Base-by-base conservation (phyloP, 2,888 invertebrate genomes). In the Tyria jacobaeae region DNA sequence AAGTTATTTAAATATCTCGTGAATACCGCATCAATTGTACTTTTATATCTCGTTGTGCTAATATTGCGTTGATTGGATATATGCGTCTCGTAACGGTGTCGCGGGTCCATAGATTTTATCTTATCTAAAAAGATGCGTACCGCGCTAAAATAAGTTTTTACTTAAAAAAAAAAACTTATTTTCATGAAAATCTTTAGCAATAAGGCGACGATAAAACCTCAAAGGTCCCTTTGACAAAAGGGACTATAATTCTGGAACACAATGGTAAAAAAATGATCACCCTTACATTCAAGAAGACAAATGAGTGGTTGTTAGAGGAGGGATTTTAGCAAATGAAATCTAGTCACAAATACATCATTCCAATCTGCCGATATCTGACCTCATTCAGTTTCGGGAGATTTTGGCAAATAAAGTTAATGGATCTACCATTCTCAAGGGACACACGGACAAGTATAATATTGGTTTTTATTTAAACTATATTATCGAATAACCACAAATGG, bases 331-430 rank as follows among this genome's bases (percentile, higher is more conserved):
- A 79, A 87, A 87, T 85, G 83, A 82, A 86, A 88, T 87, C 84
- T 82, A 69, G 78, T 79, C 82, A 89, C 90, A 89, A 47, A 90
- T 91, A 89, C 85, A 87, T 91, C 91, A 91, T 88, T 83, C 86
- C 82, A 82, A 84, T 86, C 83, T 81, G 80, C 76, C 87, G 84
- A 89, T 89, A 88, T 82, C 85, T 83, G 84, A 86, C 85, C 86
- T 84, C 86, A 78, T 83, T 85, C 82, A 81, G 86, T 85, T 84
- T 70, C 75, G 77, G 76, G 75, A 78, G 79, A 87, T 82, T 87
- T 86, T 83, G 79, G 83, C 87, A 89, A 90, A 90, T 89, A 90
- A 86, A 89, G 80, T 87, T 88, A 90, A 90, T 90, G 89, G 89
- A 86, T 82, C 76, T 79, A 78, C 78, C 74, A 77, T 75, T 71